Evolutionary conservation across 2,888 invertebrate species (phyloP).

Genomic region (Entomobrya proxima): DNA sequence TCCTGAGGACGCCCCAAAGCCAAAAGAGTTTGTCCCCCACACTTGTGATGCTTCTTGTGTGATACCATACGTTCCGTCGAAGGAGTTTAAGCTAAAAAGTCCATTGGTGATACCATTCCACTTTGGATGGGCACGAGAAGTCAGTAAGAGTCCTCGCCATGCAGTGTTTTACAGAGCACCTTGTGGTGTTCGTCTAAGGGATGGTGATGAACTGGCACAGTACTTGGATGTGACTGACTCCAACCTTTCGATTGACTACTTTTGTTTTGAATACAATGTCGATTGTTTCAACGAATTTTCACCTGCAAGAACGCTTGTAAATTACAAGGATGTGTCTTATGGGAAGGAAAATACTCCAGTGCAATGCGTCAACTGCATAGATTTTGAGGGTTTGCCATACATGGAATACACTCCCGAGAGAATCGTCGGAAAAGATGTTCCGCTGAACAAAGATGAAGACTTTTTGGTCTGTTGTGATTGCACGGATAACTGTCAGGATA

Average conservation of each 20-base stretch:
- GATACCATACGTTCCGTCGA: slow-evolving; percentile 6
- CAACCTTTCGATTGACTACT: slow-evolving; percentile 90
- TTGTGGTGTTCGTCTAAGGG: slow-evolving; percentile 88
- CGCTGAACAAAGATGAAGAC: slow-evolving; percentile 87
- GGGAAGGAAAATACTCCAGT: slow-evolving; percentile 92
- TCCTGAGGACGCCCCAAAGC: slow-evolving; percentile 27
- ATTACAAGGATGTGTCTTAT: slow-evolving; percentile 82
- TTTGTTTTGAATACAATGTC: slow-evolving; percentile 89
- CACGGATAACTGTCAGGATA: slow-evolving; percentile 93
- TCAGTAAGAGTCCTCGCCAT: slow-evolving; percentile 24
- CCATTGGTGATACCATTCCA: slow-evolving; percentile 65
- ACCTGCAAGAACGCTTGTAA: slow-evolving; percentile 74
- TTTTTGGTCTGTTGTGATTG: slow-evolving; percentile 95
- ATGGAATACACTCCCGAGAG: slow-evolving; percentile 90
- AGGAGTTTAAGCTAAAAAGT: slow-evolving; percentile 33
- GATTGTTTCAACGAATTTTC: slow-evolving; percentile 89
- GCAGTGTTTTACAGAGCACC: slow-evolving; percentile 83
- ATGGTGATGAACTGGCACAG: slow-evolving; percentile 84
- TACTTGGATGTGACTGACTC: slow-evolving; percentile 83
- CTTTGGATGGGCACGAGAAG: slow-evolving; percentile 67
- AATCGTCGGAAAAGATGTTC: slow-evolving; percentile 90
- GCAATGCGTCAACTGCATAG: slow-evolving; percentile 92
- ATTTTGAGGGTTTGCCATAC: slow-evolving; percentile 87
- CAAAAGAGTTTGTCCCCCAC: slow-evolving; percentile 53
- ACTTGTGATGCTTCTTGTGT: slow-evolving; percentile 44